Conservation (phyloP, 2,888 invertebrate species). For the Machimus rusticus region DNA sequence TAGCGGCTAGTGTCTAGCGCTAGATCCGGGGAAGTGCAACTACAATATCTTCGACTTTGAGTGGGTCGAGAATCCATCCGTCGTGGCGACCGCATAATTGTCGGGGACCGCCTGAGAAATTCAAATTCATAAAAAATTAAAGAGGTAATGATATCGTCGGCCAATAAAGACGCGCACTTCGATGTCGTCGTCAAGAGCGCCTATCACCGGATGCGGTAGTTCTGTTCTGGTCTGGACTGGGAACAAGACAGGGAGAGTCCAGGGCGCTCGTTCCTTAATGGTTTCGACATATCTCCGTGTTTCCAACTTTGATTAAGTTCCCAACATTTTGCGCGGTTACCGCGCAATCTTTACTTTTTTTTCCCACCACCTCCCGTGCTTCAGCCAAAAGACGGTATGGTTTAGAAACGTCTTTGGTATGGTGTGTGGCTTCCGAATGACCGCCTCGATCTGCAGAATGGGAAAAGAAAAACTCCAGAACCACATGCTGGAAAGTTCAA, state of each 20-base stretch:
- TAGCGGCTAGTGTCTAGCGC: no score
- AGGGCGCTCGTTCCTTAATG: neutral
- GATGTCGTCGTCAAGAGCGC: neutral
- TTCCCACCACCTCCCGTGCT: neutral
- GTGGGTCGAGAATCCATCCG: neutral
- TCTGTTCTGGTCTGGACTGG: neutral
- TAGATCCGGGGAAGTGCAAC: neutral
- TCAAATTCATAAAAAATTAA: neutral
- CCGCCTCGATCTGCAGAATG: neutral
- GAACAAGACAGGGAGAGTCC: neutral
- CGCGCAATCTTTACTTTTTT: neutral
- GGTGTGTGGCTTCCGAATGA: neutral
- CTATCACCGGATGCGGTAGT: neutral
- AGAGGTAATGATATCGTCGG: neutral
- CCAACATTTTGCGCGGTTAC: neutral
- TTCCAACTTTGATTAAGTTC: slow-evolving; percentile 17
- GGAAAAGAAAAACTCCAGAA: neutral
- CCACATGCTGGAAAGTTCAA: neutral
- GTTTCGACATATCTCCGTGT: slow-evolving; percentile 3
- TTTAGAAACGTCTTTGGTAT: neutral
- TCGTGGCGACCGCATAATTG: neutral
- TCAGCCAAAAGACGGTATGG: neutral
- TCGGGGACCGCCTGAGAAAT: neutral
- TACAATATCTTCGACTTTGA: neutral
- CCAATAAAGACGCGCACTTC: neutral